Base-by-base conservation (phyloP, 2,113 vertebrate genomes). In the Paramormyrops kingsleyae region DNA sequence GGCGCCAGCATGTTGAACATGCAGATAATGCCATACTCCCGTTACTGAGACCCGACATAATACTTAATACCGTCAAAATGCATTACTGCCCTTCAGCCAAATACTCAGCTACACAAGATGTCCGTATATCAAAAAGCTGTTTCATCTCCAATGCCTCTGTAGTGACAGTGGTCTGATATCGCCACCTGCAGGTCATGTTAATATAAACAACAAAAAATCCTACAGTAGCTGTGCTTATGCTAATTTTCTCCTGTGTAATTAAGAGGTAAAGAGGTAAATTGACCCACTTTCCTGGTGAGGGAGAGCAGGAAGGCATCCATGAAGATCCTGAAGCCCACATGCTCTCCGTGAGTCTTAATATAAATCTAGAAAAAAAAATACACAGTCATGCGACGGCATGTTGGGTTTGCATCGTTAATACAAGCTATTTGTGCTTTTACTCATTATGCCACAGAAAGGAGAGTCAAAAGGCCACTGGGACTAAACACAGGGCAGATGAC, bases 251-350 rank as follows among this genome's bases (percentile, higher is more conserved):
- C 27, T 2, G 44, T n/a, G 47, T 47, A 50, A 24, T 21, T 85
- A 85, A 77, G 4, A 85, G 21, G 27, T 85, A n/a, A 56, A 53
- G 46, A 53, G 27, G 49, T 35, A 52, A 24, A 86, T 46, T 47
- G 66, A 92, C 96, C 96, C 92, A 99, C 99, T 96, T 99, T 99
- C 92, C 97, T 96, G 88, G 95, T 97, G 91, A 99, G 95, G 83
- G 99, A 99, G 91, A 99, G 96, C 15, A 99, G 96, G 86, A 99
- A 97, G 46, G 98, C 97, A 91, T 99, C 98, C 98, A 99, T 99
- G 91, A 99, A 99, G 94, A 99, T 99, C 91, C 98, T 96, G 91
- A 99, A 99, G 10, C 98, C 99, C 4, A 99, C 98, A 88, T 99
- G 99, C 87, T 99, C 98, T 24, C 99, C 99, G 1, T 97, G 95